phyloP scores from a whole-genome alignment of 2,113 vertebrate species.

The Gobiocypris rarus region DNA sequence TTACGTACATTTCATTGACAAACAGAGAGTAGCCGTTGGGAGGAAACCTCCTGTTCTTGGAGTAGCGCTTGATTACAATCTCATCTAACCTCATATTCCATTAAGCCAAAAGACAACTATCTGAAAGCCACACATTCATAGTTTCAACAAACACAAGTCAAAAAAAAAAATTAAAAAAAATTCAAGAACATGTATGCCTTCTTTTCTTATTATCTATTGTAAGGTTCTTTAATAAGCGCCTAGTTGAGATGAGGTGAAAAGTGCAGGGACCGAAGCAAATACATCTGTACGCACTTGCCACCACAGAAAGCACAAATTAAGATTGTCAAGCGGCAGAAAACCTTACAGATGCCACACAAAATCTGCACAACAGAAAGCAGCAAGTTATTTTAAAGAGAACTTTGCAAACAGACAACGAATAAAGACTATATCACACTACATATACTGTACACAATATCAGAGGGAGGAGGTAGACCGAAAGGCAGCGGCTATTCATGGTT shows the following conservation, averaged over 20 bases:
- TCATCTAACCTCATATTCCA: background rate
- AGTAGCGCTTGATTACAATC: background rate
- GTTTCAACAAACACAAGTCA: slow-evolving; percentile 6
- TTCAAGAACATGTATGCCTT: background rate
- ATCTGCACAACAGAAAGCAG: slow-evolving; percentile 14
- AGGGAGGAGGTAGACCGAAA: slow-evolving; percentile 36
- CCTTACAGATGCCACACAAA: background rate
- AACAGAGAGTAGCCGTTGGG: background rate
- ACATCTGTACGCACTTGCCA: background rate
- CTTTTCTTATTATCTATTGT: background rate
- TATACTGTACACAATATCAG: slow-evolving; percentile 19
- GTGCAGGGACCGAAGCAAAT: background rate
- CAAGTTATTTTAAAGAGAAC: background rate
- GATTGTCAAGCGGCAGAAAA: slow-evolving; percentile 54
- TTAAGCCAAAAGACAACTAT: slow-evolving; percentile 12
- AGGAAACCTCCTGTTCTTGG: background rate
- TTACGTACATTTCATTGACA: slow-evolving; percentile 27
- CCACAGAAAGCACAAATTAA: slow-evolving; percentile 41
- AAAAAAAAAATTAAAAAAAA: background rate
- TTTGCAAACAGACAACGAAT: background rate
- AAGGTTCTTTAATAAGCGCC: slow-evolving; percentile 23
- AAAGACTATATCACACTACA: background rate
- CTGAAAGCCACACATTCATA: slow-evolving; percentile 21
- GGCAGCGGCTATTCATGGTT: slow-evolving; percentile 50
- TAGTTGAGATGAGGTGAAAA: slow-evolving; percentile 12